These are phyloP conservation scores for Smithornis capensis DNA, from an alignment of 2,113 vertebrate species.

Conservation along the genomic window DNA sequence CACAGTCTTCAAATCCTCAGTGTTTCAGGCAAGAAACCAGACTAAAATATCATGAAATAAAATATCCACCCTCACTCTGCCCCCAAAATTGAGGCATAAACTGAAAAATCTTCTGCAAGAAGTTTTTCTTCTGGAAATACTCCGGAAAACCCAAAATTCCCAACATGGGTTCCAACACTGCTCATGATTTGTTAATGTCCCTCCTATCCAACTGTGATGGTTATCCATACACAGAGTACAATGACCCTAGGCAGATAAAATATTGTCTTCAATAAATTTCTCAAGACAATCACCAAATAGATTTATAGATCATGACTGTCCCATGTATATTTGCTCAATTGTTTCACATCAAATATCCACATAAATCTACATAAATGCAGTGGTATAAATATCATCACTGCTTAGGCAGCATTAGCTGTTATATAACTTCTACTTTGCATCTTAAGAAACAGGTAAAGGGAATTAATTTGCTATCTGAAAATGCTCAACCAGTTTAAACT, in stretches of 20 bases:
- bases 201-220: not conserved
- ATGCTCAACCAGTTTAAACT: not conserved
- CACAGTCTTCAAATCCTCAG: not conserved
- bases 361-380: not conserved
- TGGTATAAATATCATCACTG: not conserved
- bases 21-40: not conserved
- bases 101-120: not conserved
- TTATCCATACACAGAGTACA: not conserved
- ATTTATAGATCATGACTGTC: not conserved
- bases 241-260: not conserved
- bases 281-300: not conserved
- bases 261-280: not conserved
- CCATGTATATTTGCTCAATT: not conserved
- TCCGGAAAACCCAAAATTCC: not conserved
- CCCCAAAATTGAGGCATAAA: not conserved
- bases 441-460: not conserved
- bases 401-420: not conserved
- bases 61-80: not conserved
- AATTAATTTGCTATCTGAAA: not conserved
- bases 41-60: not conserved
- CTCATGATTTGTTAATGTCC: not conserved
- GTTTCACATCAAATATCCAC: not conserved
- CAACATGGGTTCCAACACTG: not conserved
- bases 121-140: not conserved
- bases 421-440: not conserved